These are phyloP conservation scores for Mus spicilegus DNA, from an alignment of 2,113 vertebrate genomes.

Conservation along the genomic window DNA sequence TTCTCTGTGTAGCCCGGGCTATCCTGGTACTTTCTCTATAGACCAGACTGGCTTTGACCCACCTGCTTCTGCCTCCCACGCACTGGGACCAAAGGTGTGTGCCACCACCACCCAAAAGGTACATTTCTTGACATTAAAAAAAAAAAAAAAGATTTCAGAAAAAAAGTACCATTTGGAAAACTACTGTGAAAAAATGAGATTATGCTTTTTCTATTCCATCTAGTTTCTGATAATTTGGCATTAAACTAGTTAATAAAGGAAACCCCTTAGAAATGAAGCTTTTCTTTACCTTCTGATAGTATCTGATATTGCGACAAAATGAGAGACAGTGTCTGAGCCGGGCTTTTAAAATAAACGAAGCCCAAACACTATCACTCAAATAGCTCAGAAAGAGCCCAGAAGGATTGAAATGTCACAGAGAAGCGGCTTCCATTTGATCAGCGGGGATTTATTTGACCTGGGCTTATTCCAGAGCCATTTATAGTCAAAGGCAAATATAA, in stretches of 20 bases:
- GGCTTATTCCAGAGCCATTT: constrained; percentile 74
- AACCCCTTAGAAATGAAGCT: constrained; percentile 51
- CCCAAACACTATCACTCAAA: constrained; percentile 64
- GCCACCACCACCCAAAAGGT: not conserved
- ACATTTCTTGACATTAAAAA: constrained; percentile 40
- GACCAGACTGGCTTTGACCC: not conserved
- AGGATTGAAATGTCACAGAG: constrained; percentile 74
- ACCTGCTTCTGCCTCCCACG: not conserved
- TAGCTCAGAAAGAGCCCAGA: constrained; percentile 63
- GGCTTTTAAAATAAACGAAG: constrained; percentile 76
- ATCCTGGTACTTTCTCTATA: not conserved
- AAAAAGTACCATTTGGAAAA: constrained; percentile 35
- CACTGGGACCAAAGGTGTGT: too few relatives aligned
- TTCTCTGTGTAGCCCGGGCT: not conserved
- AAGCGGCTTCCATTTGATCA: constrained; percentile 68
- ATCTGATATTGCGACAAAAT: constrained; percentile 61
- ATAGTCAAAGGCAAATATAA: constrained; percentile 78
- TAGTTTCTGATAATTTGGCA: not conserved
- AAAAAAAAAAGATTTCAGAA: not conserved
- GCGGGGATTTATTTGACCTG: constrained; percentile 75
- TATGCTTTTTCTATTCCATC: constrained; percentile 7
- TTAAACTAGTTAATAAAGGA: constrained; percentile 56
- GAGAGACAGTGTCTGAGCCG: constrained; percentile 52
- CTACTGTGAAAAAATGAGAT: constrained; percentile 1
- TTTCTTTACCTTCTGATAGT: constrained; percentile 22